Evolutionary conservation across 2,113 vertebrate species (phyloP), one percentile per base, ranked within the genome.

Genomic region (Odocoileus hemionus): DNA sequence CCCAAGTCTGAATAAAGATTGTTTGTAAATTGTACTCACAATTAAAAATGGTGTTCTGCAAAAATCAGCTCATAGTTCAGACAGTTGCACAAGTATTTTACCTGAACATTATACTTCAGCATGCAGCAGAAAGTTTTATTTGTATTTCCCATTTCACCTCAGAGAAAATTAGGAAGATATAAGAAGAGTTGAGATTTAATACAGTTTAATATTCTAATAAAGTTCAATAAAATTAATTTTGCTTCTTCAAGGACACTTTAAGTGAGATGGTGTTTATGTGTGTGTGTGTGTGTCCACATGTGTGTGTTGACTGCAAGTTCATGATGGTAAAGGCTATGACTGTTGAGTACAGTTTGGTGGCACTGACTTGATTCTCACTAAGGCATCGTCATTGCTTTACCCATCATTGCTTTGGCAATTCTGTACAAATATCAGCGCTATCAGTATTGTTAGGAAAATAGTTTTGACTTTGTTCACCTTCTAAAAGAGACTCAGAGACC

Each of bases 141-240:
- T 64, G 26, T 67, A 43, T 64, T 78, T 90, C 47, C 64, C 39
- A 26, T 92, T 89, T 94, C 36, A 55, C 28, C 25, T 88, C n/a
- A 89, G 21, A 61, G 58, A 94, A 76, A 76, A 67, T 84, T 87
- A 43, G 74, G 52, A 70, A 84, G 47, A 60, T 52, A 13, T 86
- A 67, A 87, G 33, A 89, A 57, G n/a, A 14, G 47, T 84, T 52
- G 67, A 92, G 61, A 80, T 78, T 55, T 57, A 70, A 92, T 87
- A 80, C 89, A 87, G 93, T 70, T 55, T 36, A 86, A 85, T 74
- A 74, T 78, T 96, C 89, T 92, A 17, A 43, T 82, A 70, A 93
- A 25, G 13, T 52, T 88, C 64, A 78, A 57, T 94, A 70, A 89
- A 88, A 74, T 61, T 28, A 26, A 47, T 55, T 85, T 74, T 67